Conservation (phyloP, 2,888 invertebrate genomes). For the Seira sanloemensis region DNA sequence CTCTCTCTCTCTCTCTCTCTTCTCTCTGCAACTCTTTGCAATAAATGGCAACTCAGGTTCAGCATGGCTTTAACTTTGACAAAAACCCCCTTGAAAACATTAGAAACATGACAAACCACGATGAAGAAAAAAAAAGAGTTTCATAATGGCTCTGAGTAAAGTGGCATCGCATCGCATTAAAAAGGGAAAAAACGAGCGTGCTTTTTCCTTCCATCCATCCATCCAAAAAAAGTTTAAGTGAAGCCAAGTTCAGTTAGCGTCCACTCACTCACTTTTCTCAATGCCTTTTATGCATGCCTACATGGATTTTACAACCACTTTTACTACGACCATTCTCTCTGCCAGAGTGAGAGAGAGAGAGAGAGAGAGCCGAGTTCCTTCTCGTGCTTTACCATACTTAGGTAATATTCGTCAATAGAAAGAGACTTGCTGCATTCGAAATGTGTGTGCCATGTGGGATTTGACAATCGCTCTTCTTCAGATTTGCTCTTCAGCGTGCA, state of each 20-base stretch:
- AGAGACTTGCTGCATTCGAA: conserved; percentile 3
- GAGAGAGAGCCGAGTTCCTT: neutral
- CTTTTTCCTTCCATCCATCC: neutral
- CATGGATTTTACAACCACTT: conserved; percentile 21
- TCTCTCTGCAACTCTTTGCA: conserved; percentile 52
- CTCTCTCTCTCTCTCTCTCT: neutral
- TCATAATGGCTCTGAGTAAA: conserved; percentile 14
- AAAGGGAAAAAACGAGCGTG: conserved; percentile 18
- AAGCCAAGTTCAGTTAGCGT: neutral
- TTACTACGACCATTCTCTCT: conserved; percentile 20
- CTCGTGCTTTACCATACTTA: no score
- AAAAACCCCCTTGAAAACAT: neutral
- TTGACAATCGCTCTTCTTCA: neutral
- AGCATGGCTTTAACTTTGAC: conserved; percentile 19
- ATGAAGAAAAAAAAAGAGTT: neutral
- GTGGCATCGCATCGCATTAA: neutral
- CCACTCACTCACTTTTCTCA: neutral
- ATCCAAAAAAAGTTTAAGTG: neutral
- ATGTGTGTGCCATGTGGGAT: conserved; percentile 11
- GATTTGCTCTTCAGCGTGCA: neutral
- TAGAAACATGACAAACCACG: conserved; percentile 5
- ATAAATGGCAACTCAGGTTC: conserved; percentile 41
- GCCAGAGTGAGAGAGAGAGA: conserved; percentile 1
- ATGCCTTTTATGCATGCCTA: conserved; percentile 13
- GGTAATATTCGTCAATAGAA: no score